Percentiles rank a stretch among this genome's conserved stretches.
phyloP scores from a whole-genome alignment of 2,113 vertebrate species.

The Malurus elegans region DNA sequence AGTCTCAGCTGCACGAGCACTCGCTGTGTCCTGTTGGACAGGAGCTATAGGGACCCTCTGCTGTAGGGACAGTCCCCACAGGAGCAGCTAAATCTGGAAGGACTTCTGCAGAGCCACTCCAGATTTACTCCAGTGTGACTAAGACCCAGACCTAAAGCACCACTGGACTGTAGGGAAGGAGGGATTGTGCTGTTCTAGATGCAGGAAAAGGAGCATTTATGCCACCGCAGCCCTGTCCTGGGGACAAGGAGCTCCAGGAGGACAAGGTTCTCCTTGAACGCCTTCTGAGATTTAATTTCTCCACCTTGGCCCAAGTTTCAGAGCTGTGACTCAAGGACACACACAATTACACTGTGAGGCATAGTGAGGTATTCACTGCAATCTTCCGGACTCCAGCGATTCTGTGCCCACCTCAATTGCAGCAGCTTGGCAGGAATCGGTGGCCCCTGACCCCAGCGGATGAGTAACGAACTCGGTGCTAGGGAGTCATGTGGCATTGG shows the following conservation, averaged over 20 bases:
- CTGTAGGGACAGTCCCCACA: neutral
- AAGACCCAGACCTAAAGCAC: neutral
- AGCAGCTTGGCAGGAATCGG: neutral
- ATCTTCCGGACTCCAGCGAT: neutral
- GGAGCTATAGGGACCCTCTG: neutral
- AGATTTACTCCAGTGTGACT: neutral
- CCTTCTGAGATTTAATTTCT: constrained; percentile 11
- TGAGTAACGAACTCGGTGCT: neutral
- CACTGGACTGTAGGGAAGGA: accelerated
- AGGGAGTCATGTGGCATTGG: neutral
- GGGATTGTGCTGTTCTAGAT: neutral
- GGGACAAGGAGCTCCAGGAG: neutral
- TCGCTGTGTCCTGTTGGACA: too few species aligned
- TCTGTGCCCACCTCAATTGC: neutral
- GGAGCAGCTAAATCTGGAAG: neutral
- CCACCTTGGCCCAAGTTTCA: neutral
- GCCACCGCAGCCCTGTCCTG: neutral
- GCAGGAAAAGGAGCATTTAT: neutral
- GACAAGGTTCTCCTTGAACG: neutral
- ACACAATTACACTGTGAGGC: neutral
- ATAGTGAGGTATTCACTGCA: neutral
- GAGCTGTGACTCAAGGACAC: constrained; percentile 24
- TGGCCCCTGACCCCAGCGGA: neutral
- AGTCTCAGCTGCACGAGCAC: accelerated
- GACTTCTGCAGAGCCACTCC: neutral